Conservation (phyloP, 2,888 invertebrate species). For the Xanthorhoe designata region DNA sequence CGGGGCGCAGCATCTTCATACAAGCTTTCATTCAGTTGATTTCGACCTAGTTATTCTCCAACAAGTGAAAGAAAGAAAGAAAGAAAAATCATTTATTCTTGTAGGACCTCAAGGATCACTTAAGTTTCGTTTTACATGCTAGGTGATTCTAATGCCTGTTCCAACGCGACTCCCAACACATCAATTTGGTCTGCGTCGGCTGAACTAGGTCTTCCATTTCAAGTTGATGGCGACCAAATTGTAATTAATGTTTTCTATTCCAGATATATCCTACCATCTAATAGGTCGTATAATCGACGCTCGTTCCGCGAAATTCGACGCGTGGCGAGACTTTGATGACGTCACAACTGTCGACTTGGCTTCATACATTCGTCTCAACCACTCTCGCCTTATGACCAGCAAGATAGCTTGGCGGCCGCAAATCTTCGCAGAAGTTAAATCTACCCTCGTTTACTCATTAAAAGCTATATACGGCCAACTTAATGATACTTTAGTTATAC, state of each 20-base stretch:
- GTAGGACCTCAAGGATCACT: no score
- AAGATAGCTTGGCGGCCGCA: slow-evolving; percentile 93
- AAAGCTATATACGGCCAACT: slow-evolving; percentile 74
- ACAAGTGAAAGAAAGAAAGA: no score
- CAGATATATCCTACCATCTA: slow-evolving; percentile 87
- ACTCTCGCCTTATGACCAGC: slow-evolving; percentile 92
- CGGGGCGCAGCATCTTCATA: no score
- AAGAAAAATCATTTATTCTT: no score
- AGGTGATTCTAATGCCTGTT: no score
- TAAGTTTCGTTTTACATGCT: no score
- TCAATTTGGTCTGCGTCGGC: no score
- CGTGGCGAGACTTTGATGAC: slow-evolving; percentile 94
- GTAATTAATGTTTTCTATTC: background rate
- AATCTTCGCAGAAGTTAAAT: slow-evolving; percentile 83
- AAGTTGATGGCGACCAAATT: background rate
- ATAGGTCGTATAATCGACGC: slow-evolving; percentile 91
- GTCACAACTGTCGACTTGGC: slow-evolving; percentile 91
- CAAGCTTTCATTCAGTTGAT: no score
- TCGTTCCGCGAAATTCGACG: slow-evolving; percentile 90
- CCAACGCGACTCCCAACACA: no score
- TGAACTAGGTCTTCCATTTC: no score
- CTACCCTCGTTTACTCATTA: slow-evolving; percentile 62
- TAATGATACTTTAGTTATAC: slow-evolving; percentile 73
- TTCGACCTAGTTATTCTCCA: no score
- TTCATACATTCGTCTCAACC: slow-evolving; percentile 92